Evolutionary conservation across 2,888 invertebrate genomes (phyloP).

Genomic region (Drosophila austrosaltans): DNA sequence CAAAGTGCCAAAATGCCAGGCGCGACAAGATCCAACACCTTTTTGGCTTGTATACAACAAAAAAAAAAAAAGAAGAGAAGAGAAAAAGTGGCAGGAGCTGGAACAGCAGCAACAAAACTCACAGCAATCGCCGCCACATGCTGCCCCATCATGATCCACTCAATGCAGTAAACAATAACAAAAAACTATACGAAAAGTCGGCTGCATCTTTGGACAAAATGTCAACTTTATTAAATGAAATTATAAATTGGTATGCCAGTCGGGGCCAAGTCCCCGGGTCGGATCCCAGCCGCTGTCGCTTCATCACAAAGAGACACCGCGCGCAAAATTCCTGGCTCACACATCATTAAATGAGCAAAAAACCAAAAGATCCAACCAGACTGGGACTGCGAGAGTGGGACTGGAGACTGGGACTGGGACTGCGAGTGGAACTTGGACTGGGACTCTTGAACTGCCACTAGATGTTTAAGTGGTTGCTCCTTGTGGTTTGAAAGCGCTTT

Average conservation of each 20-base stretch:
- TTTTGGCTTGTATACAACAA: constrained; percentile 13
- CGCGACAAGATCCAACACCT: constrained; percentile 74
- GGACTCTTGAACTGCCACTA: constrained; percentile 24
- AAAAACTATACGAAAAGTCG: constrained; percentile 36
- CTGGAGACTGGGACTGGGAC: neutral
- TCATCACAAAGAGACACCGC: constrained; percentile 68
- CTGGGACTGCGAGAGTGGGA: constrained; percentile 10
- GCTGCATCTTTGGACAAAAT: constrained; percentile 52
- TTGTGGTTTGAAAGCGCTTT: constrained; percentile 30
- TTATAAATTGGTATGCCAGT: constrained; percentile 79
- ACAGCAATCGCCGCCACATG: constrained; percentile 27
- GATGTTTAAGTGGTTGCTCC: constrained; percentile 45
- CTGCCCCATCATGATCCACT: constrained; percentile 69
- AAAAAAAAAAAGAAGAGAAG: neutral
- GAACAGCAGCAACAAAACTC: constrained; percentile 1
- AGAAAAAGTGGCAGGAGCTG: neutral
- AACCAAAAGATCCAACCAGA: constrained; percentile 41
- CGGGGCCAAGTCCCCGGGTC: constrained; percentile 32
- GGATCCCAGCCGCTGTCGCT: constrained; percentile 37
- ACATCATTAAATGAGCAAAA: constrained; percentile 77
- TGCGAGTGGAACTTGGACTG: neutral
- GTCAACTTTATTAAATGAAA: constrained; percentile 79
- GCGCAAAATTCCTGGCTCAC: constrained; percentile 78
- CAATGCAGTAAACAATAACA: constrained; percentile 35
- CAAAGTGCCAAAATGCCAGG: constrained; percentile 73